phyloP scores from a whole-genome alignment of 2,888 invertebrate species.

The Cylindroiulus punctatus region DNA sequence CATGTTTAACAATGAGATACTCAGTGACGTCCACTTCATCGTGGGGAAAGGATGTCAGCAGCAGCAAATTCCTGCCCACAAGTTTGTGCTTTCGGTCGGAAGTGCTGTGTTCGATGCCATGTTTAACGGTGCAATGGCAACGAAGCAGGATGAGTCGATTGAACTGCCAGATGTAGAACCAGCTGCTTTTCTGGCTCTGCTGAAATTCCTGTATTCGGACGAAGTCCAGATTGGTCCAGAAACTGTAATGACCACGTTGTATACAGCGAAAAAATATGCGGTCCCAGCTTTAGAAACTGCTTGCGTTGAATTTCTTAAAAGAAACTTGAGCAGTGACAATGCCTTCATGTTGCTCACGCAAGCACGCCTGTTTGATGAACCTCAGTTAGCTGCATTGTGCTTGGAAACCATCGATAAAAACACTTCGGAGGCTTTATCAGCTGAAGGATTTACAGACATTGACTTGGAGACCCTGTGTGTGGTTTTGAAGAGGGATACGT shows the following conservation, averaged over 20 bases:
- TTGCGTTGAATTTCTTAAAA: constrained; percentile 80
- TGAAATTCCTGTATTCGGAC: constrained; percentile 79
- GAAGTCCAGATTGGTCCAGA: constrained; percentile 85
- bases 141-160: constrained; percentile 74
- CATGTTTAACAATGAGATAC: constrained; percentile 74
- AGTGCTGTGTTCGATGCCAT: constrained; percentile 88
- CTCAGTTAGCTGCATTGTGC: constrained; percentile 81
- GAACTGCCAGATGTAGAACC: constrained; percentile 87
- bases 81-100: constrained; percentile 80
- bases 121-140: constrained; percentile 81
- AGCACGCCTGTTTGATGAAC: constrained; percentile 84
- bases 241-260: constrained; percentile 86
- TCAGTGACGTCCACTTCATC: constrained; percentile 80
- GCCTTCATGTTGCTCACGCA: constrained; percentile 82
- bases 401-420: constrained; percentile 85
- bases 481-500: constrained; percentile 80
- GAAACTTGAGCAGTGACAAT: constrained; percentile 82
- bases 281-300: constrained; percentile 83
- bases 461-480: constrained; percentile 81
- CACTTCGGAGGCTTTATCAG: constrained; percentile 80
- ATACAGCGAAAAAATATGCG: constrained; percentile 88
- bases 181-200: constrained; percentile 79
- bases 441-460: constrained; percentile 84
- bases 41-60: constrained; percentile 77
- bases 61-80: constrained; percentile 81